Conservation (phyloP, 2,797 vertebrate genomes). For the Neostethus bicornis region DNA sequence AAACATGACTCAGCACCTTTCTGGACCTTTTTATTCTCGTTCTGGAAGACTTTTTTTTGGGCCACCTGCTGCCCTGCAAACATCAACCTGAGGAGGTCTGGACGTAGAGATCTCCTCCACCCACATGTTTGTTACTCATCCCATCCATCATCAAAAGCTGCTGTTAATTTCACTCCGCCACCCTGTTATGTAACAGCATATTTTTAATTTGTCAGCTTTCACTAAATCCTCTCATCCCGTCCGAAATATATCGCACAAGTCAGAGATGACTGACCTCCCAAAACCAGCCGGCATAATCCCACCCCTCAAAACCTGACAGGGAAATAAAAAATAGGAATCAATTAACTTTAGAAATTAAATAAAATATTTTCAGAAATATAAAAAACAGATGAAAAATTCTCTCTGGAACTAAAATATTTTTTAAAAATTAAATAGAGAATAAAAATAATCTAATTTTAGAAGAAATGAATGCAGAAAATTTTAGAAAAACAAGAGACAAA, state of each 20-base stretch:
- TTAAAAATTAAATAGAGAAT: too few species aligned
- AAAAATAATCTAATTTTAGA: too few species aligned
- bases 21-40: constrained; percentile 3
- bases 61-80: too few species aligned
- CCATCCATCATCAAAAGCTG: constrained; percentile 14
- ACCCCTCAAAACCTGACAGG: too few species aligned
- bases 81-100: constrained; percentile 1
- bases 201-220: constrained; percentile 10
- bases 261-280: not conserved
- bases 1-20: not conserved
- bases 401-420: too few species aligned
- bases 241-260: not conserved
- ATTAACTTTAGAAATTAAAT: too few species aligned
- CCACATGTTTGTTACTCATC: constrained; percentile 34
- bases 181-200: constrained; percentile 11
- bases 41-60: constrained; percentile 21
- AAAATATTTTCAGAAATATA: too few species aligned
- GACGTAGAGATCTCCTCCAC: constrained; percentile 26
- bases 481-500: too few species aligned
- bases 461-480: too few species aligned
- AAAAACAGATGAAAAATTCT: too few species aligned
- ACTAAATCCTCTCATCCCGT: not conserved
- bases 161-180: constrained; percentile 38
- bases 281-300: not conserved
- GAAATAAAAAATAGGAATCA: too few species aligned